Base-by-base conservation (phyloP, 2,797 vertebrate species). In the Malacoraja senta region DNA sequence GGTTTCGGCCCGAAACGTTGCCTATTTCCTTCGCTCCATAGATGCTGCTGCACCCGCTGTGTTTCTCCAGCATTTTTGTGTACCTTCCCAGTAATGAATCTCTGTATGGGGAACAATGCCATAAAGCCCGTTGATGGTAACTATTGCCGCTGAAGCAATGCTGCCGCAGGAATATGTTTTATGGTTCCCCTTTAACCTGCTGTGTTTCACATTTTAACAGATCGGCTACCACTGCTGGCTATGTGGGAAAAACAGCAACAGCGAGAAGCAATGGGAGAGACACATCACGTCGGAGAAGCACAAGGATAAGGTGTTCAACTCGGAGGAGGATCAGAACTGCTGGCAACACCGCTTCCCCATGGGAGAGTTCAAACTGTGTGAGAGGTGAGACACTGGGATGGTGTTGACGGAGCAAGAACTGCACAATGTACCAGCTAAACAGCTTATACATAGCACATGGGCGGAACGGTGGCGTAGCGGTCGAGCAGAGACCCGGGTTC, bases 181-280 rank as follows among this genome's bases (percentile, higher is more conserved):
- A 15, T 68, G 15, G 29, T 17, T 12, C 81, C 44, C n/a, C 61
- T 21, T 17, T 88, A 32, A 88, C 61, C 84, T 68, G n/a, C 13
- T 21, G n/a, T 63, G 61, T 88, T 19, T 35, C 8, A 0, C 61
- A 9, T 53, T 76, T 29, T 24, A 29, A 93, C 92, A 99, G 98
- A 98, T 96, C 94, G 97, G 97, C 77, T 97, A 98, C 94, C 96
- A 99, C 96, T 99, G 99, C 95, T 97, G 96, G 94, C 97, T 99
- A 93, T 99, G 99, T 0, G 98, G 98, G 68, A 98, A 97, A 94
- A 98, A 99, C 96, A 99, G 99, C 94, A 99, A 99, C 96, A 97
- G 99, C 76, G 97, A 98, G 95, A 98, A 98, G n/a, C 99, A 99
- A 95, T 99, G 99, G 99, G 97, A 98, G 95, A 97, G 97, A 95